Evolutionary conservation across 2,113 vertebrate species (phyloP).

Genomic region (Nerophis ophidion): DNA sequence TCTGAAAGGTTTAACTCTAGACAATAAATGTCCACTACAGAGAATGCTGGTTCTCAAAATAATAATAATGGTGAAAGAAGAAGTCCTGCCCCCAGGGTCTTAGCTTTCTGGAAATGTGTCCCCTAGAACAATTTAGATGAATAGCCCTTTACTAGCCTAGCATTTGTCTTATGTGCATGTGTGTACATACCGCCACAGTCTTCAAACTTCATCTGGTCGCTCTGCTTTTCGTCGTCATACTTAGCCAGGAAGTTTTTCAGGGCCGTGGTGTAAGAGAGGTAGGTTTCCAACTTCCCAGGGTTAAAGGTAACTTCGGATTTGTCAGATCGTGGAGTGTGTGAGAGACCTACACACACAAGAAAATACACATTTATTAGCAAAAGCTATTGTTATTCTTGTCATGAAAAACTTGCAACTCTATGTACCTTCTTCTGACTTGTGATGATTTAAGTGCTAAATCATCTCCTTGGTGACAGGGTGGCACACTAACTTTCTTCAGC

Average conservation of each 20-base stretch:
- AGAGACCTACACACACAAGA: conserved; percentile 56
- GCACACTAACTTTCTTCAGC: no score
- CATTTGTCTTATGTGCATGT: not conserved
- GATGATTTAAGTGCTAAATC: not conserved
- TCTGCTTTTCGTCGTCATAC: conserved; percentile 69
- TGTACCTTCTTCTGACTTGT: not conserved
- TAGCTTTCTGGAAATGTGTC: no score
- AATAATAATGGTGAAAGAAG: no score
- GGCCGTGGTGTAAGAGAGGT: conserved; percentile 63
- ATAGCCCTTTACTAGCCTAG: no score
- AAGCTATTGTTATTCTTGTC: not conserved
- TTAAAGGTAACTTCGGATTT: conserved; percentile 79
- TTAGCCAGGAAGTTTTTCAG: conserved; percentile 70
- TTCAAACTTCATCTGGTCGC: conserved; percentile 73
- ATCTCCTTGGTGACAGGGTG: no score
- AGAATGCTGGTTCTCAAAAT: no score
- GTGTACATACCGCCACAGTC: conserved; percentile 81
- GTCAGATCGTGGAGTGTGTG: conserved; percentile 59
- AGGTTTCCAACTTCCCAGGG: conserved; percentile 56
- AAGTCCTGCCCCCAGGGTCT: no score
- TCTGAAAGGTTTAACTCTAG: no score
- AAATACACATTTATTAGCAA: not conserved
- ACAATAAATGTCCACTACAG: no score
- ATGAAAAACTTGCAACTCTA: not conserved
- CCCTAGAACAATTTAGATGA: no score